phyloP scores from a whole-genome alignment of 2,113 vertebrate species.

The human region DNA sequence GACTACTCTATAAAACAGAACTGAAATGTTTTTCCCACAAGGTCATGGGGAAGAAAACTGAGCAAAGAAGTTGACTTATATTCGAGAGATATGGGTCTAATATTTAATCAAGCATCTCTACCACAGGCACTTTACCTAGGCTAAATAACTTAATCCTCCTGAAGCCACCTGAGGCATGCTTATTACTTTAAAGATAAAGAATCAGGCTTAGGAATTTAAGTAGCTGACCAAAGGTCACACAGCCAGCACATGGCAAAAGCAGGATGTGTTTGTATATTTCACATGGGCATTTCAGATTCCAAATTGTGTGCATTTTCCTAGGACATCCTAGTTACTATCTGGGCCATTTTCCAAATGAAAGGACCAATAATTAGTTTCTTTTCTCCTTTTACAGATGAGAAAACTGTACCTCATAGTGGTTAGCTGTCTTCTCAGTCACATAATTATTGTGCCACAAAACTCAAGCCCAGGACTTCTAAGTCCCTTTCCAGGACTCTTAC shows the following conservation, averaged over 20 bases:
- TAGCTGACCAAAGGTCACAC: neutral
- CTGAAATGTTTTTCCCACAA: neutral
- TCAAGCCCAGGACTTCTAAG: neutral
- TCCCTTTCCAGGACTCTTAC: neutral
- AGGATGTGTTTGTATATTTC: neutral
- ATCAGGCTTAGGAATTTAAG: neutral
- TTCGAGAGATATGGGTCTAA: neutral
- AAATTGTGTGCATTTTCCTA: neutral
- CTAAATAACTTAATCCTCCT: neutral
- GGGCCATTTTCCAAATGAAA: neutral
- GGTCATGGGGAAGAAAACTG: neutral
- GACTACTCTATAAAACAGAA: neutral
- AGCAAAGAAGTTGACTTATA: conserved; percentile 6
- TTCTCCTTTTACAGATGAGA: neutral
- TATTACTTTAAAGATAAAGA: neutral
- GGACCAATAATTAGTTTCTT: neutral
- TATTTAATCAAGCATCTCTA: neutral
- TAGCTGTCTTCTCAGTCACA: neutral
- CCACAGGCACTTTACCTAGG: neutral
- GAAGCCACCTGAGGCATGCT: neutral
- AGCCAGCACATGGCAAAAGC: neutral
- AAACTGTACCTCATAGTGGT: neutral
- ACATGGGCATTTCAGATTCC: neutral
- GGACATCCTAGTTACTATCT: neutral
- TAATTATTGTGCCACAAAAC: neutral